A percentile compares a stretch with the other conserved stretches of the same genome.
Evolutionary conservation across 2,888 invertebrate genomes (phyloP).

Genomic region (Lepidonotus clava): DNA sequence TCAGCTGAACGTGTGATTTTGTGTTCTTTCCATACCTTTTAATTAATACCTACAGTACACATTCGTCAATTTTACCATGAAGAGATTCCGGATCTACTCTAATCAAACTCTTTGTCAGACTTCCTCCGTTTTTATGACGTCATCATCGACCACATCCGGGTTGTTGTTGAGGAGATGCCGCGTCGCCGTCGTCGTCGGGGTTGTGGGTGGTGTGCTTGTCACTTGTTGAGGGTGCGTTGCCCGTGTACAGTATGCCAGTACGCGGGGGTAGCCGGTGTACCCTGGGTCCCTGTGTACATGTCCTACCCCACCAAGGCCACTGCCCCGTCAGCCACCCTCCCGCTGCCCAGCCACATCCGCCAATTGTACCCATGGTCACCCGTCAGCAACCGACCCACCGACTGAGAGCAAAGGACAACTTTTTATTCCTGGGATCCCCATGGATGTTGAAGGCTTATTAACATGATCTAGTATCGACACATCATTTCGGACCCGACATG

Average conservation of each 20-base stretch:
- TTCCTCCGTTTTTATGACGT: constrained; percentile 54
- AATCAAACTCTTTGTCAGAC: constrained; percentile 52
- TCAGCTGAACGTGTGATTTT: constrained; percentile 51
- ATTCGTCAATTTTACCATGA: constrained; percentile 52
- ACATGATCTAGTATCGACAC: constrained; percentile 38
- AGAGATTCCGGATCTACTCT: constrained; percentile 48
- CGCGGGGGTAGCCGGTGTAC: background rate
- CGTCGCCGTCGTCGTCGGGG: too few relatives aligned
- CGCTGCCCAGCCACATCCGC: constrained; percentile 42
- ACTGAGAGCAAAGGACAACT: constrained; percentile 38
- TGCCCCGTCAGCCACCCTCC: constrained; percentile 18
- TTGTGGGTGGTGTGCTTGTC: constrained; percentile 39
- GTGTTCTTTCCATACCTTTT: constrained; percentile 49
- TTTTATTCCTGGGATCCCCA: constrained; percentile 51
- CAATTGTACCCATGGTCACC: constrained; percentile 41
- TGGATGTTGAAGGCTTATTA: constrained; percentile 53
- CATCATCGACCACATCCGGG: constrained; percentile 53
- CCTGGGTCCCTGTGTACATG: background rate
- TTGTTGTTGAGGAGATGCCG: constrained; percentile 44
- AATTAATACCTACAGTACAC: constrained; percentile 52
- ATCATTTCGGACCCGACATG: constrained; percentile 43
- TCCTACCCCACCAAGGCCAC: background rate
- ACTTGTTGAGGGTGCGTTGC: constrained; percentile 13
- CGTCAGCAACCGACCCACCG: constrained; percentile 43
- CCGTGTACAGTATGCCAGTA: constrained; percentile 43